Percentiles rank a stretch among this genome's conserved stretches.
Evolutionary conservation across 2,797 vertebrate species (phyloP).

Genomic region (Fistularia commersonii): DNA sequence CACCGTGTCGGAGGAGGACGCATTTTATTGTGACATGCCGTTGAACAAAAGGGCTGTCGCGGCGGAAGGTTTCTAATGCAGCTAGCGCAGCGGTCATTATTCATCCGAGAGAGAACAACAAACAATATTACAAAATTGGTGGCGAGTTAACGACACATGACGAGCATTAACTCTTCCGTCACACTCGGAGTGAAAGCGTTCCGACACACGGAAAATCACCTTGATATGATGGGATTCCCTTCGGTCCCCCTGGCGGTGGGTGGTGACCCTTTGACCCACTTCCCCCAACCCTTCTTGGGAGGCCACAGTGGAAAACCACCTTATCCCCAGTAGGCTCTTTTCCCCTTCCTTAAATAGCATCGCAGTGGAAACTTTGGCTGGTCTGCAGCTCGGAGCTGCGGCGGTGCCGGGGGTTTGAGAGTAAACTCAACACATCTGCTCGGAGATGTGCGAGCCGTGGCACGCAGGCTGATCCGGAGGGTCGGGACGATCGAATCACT

Average conservation of each 20-base stretch:
- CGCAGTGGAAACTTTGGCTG: slow-evolving; percentile 42
- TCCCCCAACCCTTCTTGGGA: slow-evolving; percentile 19
- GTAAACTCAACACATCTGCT: slow-evolving; percentile 45
- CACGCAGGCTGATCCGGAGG: not conserved
- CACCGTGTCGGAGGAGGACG: slow-evolving; percentile 32
- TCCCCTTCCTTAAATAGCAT: slow-evolving; percentile 57
- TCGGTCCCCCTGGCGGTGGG: slow-evolving; percentile 16
- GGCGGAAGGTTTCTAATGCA: not conserved
- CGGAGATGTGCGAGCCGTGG: slow-evolving; percentile 15
- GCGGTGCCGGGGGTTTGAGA: slow-evolving; percentile 15
- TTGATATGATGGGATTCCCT: slow-evolving; percentile 13
- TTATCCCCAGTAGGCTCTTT: slow-evolving; percentile 36
- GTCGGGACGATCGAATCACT: not conserved
- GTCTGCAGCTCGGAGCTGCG: slow-evolving; percentile 17
- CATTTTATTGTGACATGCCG: slow-evolving; percentile 55
- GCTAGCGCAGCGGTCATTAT: too few species aligned
- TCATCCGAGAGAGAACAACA: too few species aligned
- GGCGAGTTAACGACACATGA: too few species aligned
- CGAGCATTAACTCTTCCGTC: not conserved
- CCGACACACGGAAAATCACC: slow-evolving; percentile 8
- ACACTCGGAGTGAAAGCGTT: slow-evolving; percentile 3
- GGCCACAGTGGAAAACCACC: slow-evolving; percentile 45
- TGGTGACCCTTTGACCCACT: slow-evolving; percentile 36
- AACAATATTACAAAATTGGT: too few species aligned
- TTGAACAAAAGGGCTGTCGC: slow-evolving; percentile 18